These are phyloP conservation scores for Apolygus lucorum DNA, from an alignment of 1,140 invertebrate genomes.

Conservation along the genomic window DNA sequence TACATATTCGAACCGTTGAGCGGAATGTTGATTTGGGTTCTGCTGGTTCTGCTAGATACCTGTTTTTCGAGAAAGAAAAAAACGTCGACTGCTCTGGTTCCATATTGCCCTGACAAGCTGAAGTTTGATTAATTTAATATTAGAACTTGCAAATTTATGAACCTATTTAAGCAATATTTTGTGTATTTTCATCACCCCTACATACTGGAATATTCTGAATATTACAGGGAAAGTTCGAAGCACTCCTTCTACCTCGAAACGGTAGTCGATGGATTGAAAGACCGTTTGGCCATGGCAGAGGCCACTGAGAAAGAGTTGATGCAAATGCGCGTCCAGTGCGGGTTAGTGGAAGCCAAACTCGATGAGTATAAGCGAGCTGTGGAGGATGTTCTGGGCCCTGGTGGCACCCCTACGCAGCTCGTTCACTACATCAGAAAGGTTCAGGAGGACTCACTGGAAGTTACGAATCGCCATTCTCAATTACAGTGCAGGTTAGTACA, in stretches of 20 bases:
- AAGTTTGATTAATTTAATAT: too few relatives aligned
- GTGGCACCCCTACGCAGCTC: not conserved
- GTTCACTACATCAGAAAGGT: constrained; percentile 26
- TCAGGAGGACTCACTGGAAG: constrained; percentile 24
- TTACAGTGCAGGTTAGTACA: constrained; percentile 25
- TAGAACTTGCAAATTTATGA: too few relatives aligned
- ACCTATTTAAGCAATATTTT: too few relatives aligned
- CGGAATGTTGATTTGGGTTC: too few relatives aligned
- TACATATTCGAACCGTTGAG: too few relatives aligned
- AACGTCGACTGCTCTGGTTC: too few relatives aligned
- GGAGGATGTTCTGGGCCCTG: constrained; percentile 20
- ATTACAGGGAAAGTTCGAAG: constrained; percentile 23
- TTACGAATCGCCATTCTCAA: constrained; percentile 27
- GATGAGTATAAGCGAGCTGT: constrained; percentile 27
- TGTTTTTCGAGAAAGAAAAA: too few relatives aligned
- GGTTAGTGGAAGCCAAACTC: constrained; percentile 20
- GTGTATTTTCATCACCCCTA: too few relatives aligned
- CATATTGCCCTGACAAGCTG: too few relatives aligned
- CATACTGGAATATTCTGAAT: too few relatives aligned
- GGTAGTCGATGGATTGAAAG: constrained; percentile 28
- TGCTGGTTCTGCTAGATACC: too few relatives aligned
- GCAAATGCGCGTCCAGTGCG: constrained; percentile 23
- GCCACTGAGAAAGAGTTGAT: constrained; percentile 27
- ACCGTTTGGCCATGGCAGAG: constrained; percentile 13
- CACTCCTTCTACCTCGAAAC: constrained; percentile 31